Base-by-base conservation (phyloP, 2,888 invertebrate genomes). In the Campoletis raptor region DNA sequence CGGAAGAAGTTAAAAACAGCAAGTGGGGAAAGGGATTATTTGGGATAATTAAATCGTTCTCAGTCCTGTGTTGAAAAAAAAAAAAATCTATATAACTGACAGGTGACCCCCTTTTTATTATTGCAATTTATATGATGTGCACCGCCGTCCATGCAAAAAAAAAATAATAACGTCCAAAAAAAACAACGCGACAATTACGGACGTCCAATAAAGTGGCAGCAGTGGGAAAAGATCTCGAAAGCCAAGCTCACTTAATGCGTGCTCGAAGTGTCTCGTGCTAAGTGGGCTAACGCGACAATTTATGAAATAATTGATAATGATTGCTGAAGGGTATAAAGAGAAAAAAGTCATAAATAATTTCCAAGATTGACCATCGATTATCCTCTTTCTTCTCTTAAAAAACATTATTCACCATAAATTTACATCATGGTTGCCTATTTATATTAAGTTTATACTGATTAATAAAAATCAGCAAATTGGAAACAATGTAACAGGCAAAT, bases 231-330 rank as follows among this genome's bases (percentile, higher is more conserved):
- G 42, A 2, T n/a, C 70, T 48, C 70, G 64, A 83, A 76, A 64
- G 37, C 36, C 45, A 21, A 69, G 76, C 83, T 81, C 57, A 57
- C 57, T 57, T 57, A 12, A 57, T 70, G 15, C 24, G 72, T 52
- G 61, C 45, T 30, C n/a, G n/a, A n/a, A 73, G 24, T 69, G 69
- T 40, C 48, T 36, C 67, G 48, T 70, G 81, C 80, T 81, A 88
- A 85, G 88, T 85, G 77, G 83, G 86, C 82, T 86, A 86, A 83
- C 85, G 83, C 67, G 57, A 69, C 81, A 52, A 83, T 83, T 61
- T 79, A 88, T 83, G 69, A 80, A 84, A 80, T 80, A 66, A 81
- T 69, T 76, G 69, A 84, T 74, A 36, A 64, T 40, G 64, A 80
- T 80, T 84, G 70, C 48, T 30, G 70, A 70, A 42, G 12, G 61